Percentiles rank a stretch among this genome's conserved stretches.
phyloP scores from a whole-genome alignment of 1,140 invertebrate genomes.

The Periplaneta americana region DNA sequence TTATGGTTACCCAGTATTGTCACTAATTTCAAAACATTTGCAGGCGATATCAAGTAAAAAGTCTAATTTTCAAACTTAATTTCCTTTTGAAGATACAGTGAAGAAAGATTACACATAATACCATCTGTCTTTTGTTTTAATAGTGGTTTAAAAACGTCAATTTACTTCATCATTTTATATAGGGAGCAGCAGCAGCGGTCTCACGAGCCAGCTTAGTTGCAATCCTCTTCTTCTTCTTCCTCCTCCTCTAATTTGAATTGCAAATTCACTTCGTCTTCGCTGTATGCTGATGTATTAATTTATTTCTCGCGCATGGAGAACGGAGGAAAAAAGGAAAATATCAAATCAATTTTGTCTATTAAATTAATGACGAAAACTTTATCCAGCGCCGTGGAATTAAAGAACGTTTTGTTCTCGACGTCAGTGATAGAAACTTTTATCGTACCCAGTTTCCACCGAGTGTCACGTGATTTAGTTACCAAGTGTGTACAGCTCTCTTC shows the following conservation, averaged over 20 bases:
- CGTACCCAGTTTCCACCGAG: not conserved
- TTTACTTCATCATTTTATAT: not conserved
- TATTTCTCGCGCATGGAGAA: not conserved
- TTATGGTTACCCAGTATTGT: no score
- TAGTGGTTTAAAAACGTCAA: not conserved
- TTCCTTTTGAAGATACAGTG: not conserved
- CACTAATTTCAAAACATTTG: not conserved
- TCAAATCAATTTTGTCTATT: not conserved
- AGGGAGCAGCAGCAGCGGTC: not conserved
- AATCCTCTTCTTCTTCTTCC: not conserved
- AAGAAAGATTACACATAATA: not conserved
- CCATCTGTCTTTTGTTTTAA: not conserved
- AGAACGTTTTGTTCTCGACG: not conserved
- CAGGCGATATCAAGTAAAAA: not conserved
- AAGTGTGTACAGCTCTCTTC: not conserved
- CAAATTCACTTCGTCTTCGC: not conserved
- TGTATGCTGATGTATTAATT: not conserved
- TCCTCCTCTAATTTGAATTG: not conserved
- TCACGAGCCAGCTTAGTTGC: not conserved
- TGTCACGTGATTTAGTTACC: not conserved
- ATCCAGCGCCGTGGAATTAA: not conserved
- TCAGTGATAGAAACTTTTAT: not conserved
- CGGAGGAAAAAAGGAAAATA: not conserved
- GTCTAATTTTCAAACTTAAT: not conserved
- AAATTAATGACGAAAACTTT: not conserved